Conservation (phyloP, 2,113 vertebrate genomes). For the Dissostichus mawsoni region DNA sequence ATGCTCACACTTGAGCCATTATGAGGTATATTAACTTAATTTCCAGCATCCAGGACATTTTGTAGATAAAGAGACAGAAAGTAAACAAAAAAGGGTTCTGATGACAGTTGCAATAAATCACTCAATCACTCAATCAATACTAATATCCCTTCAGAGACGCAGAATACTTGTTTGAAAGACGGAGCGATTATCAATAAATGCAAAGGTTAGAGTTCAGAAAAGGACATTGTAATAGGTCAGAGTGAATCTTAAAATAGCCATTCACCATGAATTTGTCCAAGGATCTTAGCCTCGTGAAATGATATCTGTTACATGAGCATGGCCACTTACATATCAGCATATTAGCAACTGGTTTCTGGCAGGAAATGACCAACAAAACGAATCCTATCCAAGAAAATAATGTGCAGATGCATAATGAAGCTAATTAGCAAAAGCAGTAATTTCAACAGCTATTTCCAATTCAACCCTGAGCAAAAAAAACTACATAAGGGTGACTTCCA, state of each 20-base stretch:
- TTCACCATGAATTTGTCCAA: background rate
- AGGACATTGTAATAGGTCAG: background rate
- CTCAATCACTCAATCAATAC: slow-evolving; percentile 20
- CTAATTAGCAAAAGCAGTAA: too few relatives aligned
- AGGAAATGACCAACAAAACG: background rate
- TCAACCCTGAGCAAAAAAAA: background rate
- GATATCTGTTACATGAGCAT: background rate
- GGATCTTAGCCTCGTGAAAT: background rate
- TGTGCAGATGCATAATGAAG: background rate
- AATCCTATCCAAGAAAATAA: background rate
- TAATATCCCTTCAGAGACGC: slow-evolving; percentile 4
- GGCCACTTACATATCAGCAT: background rate
- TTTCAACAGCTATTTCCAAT: background rate
- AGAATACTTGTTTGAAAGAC: slow-evolving; percentile 34
- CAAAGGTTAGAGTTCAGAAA: slow-evolving; percentile 19
- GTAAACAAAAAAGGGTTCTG: background rate
- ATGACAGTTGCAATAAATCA: slow-evolving; percentile 4
- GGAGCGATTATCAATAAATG: slow-evolving; percentile 16
- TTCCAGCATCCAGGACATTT: too few relatives aligned
- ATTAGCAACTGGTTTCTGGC: too few relatives aligned
- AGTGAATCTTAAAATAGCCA: slow-evolving; percentile 12
- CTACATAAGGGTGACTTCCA: too few relatives aligned
- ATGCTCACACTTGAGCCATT: background rate
- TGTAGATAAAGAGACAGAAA: too few relatives aligned
- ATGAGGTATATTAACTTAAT: background rate